Evolutionary conservation across 2,113 vertebrate species (phyloP).

Genomic region (Baryphthengus martii): DNA sequence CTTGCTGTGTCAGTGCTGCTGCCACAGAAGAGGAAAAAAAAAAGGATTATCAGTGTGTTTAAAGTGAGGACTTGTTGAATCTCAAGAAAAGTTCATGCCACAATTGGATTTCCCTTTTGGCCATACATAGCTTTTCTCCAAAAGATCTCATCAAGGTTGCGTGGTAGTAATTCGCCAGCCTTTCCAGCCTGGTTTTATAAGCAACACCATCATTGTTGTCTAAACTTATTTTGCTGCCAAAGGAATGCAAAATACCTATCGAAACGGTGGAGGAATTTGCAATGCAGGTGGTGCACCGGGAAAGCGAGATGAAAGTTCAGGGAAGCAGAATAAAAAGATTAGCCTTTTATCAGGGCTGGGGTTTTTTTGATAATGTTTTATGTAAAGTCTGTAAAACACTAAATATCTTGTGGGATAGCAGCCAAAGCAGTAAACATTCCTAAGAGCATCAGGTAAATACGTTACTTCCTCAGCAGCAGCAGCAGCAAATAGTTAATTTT

Average conservation of each 20-base stretch:
- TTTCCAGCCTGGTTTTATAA: neutral
- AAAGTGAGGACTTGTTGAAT: neutral
- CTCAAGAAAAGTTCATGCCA: neutral
- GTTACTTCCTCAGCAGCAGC: neutral
- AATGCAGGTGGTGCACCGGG: neutral
- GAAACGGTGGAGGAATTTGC: neutral
- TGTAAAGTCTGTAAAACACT: conserved; percentile 22
- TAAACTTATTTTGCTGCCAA: neutral
- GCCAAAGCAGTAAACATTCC: neutral
- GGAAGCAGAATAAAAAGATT: neutral
- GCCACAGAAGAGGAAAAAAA: neutral
- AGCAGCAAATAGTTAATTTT: conserved; percentile 47
- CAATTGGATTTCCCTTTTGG: neutral
- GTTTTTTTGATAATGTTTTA: neutral
- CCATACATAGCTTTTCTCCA: neutral
- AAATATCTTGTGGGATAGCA: neutral
- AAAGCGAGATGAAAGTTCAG: conserved; percentile 36
- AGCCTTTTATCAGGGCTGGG: neutral
- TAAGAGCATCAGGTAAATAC: neutral
- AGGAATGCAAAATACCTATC: conserved; percentile 1
- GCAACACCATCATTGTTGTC: neutral
- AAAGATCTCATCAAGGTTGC: neutral
- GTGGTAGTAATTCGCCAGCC: neutral
- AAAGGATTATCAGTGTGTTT: neutral
- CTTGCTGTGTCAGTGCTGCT: fast-evolving